Evolutionary conservation across 2,888 invertebrate species (phyloP).

Genomic region (Nephrotoma flavescens): DNA sequence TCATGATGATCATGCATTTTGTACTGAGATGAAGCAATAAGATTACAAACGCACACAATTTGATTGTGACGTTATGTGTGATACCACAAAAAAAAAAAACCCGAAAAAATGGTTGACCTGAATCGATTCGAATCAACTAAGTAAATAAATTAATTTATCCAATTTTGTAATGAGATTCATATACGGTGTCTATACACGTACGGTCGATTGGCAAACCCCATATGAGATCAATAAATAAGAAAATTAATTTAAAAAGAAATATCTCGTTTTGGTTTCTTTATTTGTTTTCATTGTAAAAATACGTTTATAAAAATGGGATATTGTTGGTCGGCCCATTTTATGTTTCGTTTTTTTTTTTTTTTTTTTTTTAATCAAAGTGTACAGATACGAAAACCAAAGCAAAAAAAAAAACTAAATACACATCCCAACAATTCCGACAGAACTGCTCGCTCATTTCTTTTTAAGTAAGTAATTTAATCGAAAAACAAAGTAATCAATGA

Average conservation of each 20-base stretch:
- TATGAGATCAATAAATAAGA: not conserved
- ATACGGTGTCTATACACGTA: not conserved
- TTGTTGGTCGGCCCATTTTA: not conserved
- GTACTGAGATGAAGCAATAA: not conserved
- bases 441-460: not conserved
- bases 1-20: not conserved
- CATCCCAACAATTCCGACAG: not conserved
- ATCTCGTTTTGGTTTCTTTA: not conserved
- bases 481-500: not conserved
- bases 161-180: not conserved
- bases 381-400: not conserved
- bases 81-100: not conserved
- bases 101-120: not conserved
- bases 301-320: not conserved
- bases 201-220: not conserved
- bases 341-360: not conserved
- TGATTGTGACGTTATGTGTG: not conserved
- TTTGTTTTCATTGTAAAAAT: not conserved
- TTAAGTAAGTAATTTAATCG: not conserved
- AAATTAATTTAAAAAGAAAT: not conserved
- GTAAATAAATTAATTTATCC: not conserved
- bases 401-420: not conserved
- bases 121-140: not conserved
- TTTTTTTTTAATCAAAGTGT: not conserved
- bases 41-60: not conserved